Percentiles rank a stretch among this genome's conserved stretches.
Evolutionary conservation across 2,113 vertebrate species (phyloP).

Genomic region (Syngnathoides biaculeatus): DNA sequence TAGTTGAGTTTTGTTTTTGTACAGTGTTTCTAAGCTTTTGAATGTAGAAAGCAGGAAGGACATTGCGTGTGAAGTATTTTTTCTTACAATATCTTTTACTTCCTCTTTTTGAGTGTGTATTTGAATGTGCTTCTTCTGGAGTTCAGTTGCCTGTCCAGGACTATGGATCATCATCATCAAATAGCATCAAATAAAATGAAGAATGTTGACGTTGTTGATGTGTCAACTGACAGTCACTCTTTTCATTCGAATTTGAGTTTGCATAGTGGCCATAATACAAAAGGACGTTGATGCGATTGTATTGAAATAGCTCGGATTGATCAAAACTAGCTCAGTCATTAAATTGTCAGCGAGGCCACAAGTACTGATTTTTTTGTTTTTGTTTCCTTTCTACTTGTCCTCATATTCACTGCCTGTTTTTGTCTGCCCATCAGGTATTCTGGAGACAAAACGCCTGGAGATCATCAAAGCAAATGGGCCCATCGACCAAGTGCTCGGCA

Average conservation of each 20-base stretch:
- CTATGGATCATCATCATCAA: conserved; percentile 50
- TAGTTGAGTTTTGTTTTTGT: conserved; percentile 25
- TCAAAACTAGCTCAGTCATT: conserved; percentile 55
- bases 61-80: conserved; percentile 8
- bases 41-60: conserved; percentile 21
- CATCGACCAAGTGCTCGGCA: conserved; percentile 85
- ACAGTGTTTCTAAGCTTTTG: conserved; percentile 17
- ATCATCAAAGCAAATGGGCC: conserved; percentile 70
- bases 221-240: conserved; percentile 40
- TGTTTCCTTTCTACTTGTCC: neutral
- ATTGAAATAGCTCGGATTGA: conserved; percentile 51
- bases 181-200: conserved; percentile 65
- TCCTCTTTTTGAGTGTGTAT: conserved; percentile 25
- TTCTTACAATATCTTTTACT: conserved; percentile 26
- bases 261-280: conserved; percentile 42
- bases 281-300: conserved; percentile 53
- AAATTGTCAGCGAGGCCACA: conserved; percentile 38
- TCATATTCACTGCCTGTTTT: neutral
- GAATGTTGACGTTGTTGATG: conserved; percentile 43
- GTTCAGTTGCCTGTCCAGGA: conserved; percentile 20
- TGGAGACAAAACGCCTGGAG: conserved; percentile 90
- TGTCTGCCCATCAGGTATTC: conserved; percentile 75
- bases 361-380: neutral
- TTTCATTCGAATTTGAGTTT: conserved; percentile 56
- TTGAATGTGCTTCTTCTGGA: conserved; percentile 44